Base-by-base conservation (phyloP, 2,888 invertebrate genomes). In the Trichopria drosophilae region DNA sequence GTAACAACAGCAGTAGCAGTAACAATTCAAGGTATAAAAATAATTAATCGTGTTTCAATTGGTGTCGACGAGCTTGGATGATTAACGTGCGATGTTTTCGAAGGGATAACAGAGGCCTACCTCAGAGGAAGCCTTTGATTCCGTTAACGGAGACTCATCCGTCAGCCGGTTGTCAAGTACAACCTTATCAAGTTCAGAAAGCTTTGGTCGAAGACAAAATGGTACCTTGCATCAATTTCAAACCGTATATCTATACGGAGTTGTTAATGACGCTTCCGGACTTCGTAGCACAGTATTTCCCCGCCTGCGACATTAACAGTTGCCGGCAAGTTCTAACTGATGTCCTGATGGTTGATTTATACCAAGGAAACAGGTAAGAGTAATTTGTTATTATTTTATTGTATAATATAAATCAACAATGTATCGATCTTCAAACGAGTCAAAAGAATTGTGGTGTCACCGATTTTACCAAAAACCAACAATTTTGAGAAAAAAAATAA, bases 181-280 rank as follows among this genome's bases (percentile, higher is more conserved):
- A 70, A 54, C 68, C 68, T 41, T 71, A 71, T 23, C 77, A 84
- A 81, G 81, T 90, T 36, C 89, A 90, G 68, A 88, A 88, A 70
- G 89, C 88, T 31, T 80, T 87, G 55, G 86, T 92, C 46, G 88
- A 88, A 69, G 87, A 86, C 67, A 86, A 86, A 66, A 83, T 89
- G 82, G 86, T 92, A 62, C 88, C 88, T 44, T 90, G 90, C 77
- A 90, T 93, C 70, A 92, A 92, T 77, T 86, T 88, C 77, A 90
- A 90, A 79, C 88, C 90, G 12, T 90, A 86, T 78, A 84, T 86
- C 61, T 88, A 88, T 74, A 83, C 85, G 16, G 91, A 91, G 73
- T 81, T 89, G 66, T 79, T 91, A 69, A 89, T 91, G 82, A 88
- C 91, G 10, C 79, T 92, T 59, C 85, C 87, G 5, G 91, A 92